Evolutionary conservation across 1,140 invertebrate genomes (phyloP).

Genomic region (Acromyrmex heyeri): DNA sequence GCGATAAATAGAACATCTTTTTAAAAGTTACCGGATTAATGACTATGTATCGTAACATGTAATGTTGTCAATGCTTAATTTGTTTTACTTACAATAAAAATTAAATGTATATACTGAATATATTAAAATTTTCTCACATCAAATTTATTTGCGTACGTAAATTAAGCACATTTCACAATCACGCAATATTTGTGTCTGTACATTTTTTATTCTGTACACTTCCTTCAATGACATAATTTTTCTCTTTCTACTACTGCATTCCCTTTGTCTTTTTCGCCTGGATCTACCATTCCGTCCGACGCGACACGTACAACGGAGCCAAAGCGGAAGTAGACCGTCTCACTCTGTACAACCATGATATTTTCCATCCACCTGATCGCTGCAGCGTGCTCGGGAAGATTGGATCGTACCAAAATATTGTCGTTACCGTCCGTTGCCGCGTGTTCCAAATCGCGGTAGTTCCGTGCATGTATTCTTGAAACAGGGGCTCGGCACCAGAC

Average conservation of each 20-base stretch:
- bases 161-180: neutral
- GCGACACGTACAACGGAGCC: conserved; percentile 15
- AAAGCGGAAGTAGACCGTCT: conserved; percentile 43
- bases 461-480: conserved; percentile 37
- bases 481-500: conserved; percentile 32
- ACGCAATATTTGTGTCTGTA: neutral
- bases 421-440: conserved; percentile 70
- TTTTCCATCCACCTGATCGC: conserved; percentile 75
- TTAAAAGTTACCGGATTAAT: neutral
- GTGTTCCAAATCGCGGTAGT: conserved; percentile 69
- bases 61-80: neutral
- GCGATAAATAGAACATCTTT: neutral
- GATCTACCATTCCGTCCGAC: conserved; percentile 3
- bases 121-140: neutral
- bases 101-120: neutral
- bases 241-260: neutral
- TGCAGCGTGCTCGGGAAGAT: conserved; percentile 66
- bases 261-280: neutral
- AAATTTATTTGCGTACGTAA: neutral
- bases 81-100: neutral
- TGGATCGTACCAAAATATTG: conserved; percentile 75
- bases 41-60: neutral
- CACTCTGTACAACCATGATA: conserved; percentile 59
- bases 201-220: neutral
- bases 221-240: conserved; percentile 18